Evolutionary conservation across 2,888 invertebrate genomes (phyloP), one percentile per base, ranked within the genome.

Genomic region (Lasius fuliginosus): DNA sequence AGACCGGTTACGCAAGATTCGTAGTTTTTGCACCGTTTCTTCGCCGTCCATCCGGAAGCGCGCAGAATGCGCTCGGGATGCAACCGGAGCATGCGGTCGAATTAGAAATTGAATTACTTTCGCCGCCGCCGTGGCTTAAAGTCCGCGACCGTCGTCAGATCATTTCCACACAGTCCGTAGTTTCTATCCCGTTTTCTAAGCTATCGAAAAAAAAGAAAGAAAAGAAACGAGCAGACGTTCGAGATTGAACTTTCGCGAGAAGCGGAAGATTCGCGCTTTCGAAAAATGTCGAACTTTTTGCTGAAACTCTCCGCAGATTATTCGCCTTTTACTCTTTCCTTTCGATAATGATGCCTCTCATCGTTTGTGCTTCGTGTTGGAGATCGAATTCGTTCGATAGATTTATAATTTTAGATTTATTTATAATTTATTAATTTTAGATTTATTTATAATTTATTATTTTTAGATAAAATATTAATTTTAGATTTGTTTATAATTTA

Each of bases 41-140:
- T 68, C 30, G 56, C 40, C 53, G 40, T 42, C 56, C 8, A 56
- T 67, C 40, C 40, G 56, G 65, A 40, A 76, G 49, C 27, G 12
- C 12, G 12, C 4, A 42, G 56, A 67, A 56, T 65, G 30, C 53
- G 6, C 15, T 65, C 27, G 76, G 65, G 30, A 67, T 56, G 56
- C 77, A 46, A 77, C 58, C 74, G 79, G 76, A 76, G 77, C 77
- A 64, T 69, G 81, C 83, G 81, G 73, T 81, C 86, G 85, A 89
- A 89, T 88, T 86, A 86, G 88, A 89, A 90, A 88, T 88, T 89
- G 82, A 83, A 86, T 89, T 85, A 84, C 90, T 89, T 89, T 89
- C 88, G 86, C 86, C 86, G 69, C 84, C 42, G 71, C 62, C 23
- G n/a, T 9, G 56, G 12, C 67, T 77, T 40, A 15, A 11, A 40